Evolutionary conservation across 2,888 invertebrate species (phyloP), one percentile per base, ranked within the genome.

Genomic region (Caenorhabditis angaria): DNA sequence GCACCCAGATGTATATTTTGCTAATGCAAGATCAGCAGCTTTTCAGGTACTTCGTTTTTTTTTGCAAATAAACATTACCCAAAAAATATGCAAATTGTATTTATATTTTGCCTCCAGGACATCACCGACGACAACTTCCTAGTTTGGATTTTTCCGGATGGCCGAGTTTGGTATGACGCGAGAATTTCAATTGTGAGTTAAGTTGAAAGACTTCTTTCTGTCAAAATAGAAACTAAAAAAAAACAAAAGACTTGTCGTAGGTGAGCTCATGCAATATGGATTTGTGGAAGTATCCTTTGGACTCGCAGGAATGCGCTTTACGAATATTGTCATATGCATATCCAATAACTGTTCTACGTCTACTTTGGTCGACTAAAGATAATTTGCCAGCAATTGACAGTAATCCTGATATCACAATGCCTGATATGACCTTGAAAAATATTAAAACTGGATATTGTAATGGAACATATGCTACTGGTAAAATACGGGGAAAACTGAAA

Each of bases 271-370:
- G 81, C 67, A 80, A 80, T 61, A 82, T 82, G 80, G 79, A 82
- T 56, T 67, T 82, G 6, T 77, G 78, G 77, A 82, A 82, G 62
- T 82, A 80, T 53, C 80, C 90, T 0, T 80, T 90, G 57, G 90
- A 90, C 77, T 88, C 87, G 2, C 90, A 90, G 78, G 86, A 89
- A 8, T 90, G 89, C 83, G 89, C 89, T 4, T 89, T 90, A 87
- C 89, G 90, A 78, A 89, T 89, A 24, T 89, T 89, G 8, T 89
- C 89, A 2, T 80, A 87, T 69, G 87, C 87, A 0, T 87, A 87
- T 66, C 86, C 85, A 27, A 84, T 84, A 65, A 77, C 83, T 22
- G 86, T 86, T 22, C 70, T 87, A 22, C 76, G 81, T 20, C 71
- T 87, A 6, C 58, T 76, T n/a, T 87, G 87, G 87, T 80, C 84